phyloP scores from a whole-genome alignment of 2,113 vertebrate genomes.

The Labeo rohita region DNA sequence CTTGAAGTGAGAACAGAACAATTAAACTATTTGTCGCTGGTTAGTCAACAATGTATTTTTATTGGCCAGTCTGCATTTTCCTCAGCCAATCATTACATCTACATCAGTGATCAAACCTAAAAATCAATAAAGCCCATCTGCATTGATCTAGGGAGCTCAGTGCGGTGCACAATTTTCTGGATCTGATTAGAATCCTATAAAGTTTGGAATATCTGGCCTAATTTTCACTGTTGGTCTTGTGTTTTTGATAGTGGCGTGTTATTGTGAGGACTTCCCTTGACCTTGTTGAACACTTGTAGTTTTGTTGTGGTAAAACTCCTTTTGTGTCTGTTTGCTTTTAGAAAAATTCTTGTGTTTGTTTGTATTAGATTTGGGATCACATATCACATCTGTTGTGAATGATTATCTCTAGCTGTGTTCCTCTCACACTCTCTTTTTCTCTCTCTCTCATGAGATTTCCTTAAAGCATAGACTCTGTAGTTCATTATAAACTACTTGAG shows the following conservation, averaged over 20 bases:
- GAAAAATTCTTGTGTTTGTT: slow-evolving; percentile 14
- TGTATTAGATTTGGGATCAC: neutral
- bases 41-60: neutral
- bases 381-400: slow-evolving; percentile 14
- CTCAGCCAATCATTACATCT: neutral
- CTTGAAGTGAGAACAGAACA: neutral
- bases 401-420: neutral
- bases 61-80: neutral
- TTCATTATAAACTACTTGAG: slow-evolving; percentile 20
- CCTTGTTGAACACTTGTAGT: slow-evolving; percentile 9
- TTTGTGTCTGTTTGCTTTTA: neutral
- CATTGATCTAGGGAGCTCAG: neutral
- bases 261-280: neutral
- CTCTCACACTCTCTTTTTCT: neutral
- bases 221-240: neutral
- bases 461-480: neutral
- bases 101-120: neutral
- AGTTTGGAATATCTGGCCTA: neutral
- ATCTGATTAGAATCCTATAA: neutral
- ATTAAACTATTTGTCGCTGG: neutral
- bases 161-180: neutral
- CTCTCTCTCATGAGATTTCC: neutral
- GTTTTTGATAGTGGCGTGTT: neutral
- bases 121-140: slow-evolving; percentile 13
- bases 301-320: neutral